These are phyloP conservation scores for Antheraea yamamai DNA, from an alignment of 2,888 invertebrate species.

Conservation along the genomic window DNA sequence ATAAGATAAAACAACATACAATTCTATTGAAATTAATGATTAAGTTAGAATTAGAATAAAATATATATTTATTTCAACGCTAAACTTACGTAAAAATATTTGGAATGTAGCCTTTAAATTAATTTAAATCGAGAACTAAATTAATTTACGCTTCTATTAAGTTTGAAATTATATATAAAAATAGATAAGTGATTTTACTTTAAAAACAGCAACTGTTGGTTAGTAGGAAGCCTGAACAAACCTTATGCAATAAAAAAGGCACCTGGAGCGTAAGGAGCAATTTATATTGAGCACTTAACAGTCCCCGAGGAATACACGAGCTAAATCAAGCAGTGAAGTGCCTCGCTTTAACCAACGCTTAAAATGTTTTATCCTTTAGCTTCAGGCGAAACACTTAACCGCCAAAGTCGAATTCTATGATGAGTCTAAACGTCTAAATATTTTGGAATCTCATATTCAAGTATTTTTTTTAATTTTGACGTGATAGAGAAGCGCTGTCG, in stretches of 20 bases:
- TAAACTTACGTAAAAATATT: background rate
- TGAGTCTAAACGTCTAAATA: background rate
- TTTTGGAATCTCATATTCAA: background rate
- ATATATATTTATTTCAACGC: background rate
- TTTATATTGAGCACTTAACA: conserved; percentile 73
- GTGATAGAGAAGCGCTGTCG: too few species aligned
- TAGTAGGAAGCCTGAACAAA: conserved; percentile 15
- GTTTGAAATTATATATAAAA: too few species aligned
- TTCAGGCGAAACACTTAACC: conserved; percentile 1
- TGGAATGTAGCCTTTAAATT: background rate
- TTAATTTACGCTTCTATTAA: too few species aligned
- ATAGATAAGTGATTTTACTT: too few species aligned
- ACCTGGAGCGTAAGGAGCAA: conserved; percentile 64
- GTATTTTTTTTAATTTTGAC: background rate
- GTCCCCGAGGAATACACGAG: conserved; percentile 54
- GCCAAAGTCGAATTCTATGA: background rate
- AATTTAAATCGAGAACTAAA: background rate
- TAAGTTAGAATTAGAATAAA: too few species aligned
- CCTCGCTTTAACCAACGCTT: conserved; percentile 33
- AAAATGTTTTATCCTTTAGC: conserved; percentile 20
- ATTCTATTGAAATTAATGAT: too few species aligned
- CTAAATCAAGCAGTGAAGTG: conserved; percentile 40
- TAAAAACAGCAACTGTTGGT: background rate
- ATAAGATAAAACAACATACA: too few species aligned
- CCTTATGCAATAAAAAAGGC: conserved; percentile 52